These are phyloP conservation scores for Amazona vittata DNA, from an alignment of 2,113 vertebrate genomes.

Conservation along the genomic window DNA sequence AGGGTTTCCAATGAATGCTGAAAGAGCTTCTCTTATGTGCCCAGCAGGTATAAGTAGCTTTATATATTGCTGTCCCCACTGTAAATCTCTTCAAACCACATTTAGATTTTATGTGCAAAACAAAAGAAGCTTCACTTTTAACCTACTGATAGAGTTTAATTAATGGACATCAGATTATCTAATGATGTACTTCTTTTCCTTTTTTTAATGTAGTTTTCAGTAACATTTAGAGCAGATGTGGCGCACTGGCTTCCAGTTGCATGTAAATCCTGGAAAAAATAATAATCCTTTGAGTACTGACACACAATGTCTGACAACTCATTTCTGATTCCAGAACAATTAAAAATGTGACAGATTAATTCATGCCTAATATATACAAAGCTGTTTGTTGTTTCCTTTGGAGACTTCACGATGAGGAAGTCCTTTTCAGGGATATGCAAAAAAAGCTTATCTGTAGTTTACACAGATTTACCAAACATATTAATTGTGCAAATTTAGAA, in stretches of 20 bases:
- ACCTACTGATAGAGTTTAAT: constrained; percentile 57
- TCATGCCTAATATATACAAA: constrained; percentile 19
- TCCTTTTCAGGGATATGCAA: background rate
- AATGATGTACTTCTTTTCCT: background rate
- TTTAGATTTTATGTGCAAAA: constrained; percentile 78
- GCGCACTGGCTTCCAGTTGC: constrained; percentile 56
- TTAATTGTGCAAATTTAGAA: constrained; percentile 32
- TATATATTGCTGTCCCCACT: constrained; percentile 84
- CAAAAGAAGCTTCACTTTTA: constrained; percentile 67
- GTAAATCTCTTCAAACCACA: constrained; percentile 84
- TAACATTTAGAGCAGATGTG: constrained; percentile 49
- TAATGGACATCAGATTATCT: constrained; percentile 49
- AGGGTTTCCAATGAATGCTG: constrained; percentile 82
- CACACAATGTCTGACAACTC: constrained; percentile 31
- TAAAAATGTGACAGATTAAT: constrained; percentile 47
- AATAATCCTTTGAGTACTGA: constrained; percentile 66
- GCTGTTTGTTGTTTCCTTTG: constrained; percentile 26
- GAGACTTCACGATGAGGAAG: background rate
- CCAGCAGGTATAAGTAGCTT: constrained; percentile 82
- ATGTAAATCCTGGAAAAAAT: constrained; percentile 51
- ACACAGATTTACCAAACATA: constrained; percentile 49
- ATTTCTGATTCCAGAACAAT: constrained; percentile 20
- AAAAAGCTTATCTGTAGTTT: constrained; percentile 47
- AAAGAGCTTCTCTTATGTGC: constrained; percentile 83
- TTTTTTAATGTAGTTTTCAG: constrained; percentile 32